A percentile compares a stretch with the other conserved stretches of the same genome.
Conservation (phyloP, 2,113 vertebrate species). For the Coturnix japonica region DNA sequence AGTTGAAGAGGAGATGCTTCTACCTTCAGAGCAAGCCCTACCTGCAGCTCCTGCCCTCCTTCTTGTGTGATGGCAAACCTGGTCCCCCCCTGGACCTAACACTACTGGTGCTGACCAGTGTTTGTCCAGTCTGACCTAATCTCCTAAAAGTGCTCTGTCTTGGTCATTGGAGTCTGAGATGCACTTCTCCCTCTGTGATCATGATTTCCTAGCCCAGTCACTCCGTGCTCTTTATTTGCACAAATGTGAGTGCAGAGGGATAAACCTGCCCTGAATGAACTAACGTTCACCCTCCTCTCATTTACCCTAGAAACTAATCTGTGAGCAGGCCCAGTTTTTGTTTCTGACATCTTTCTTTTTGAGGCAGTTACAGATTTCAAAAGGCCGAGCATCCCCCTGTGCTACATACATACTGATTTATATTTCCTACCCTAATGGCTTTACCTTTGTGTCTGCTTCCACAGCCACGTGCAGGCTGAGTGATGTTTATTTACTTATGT, state of each 20-base stretch:
- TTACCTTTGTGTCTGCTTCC: neutral
- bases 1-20: neutral
- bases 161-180: neutral
- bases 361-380: neutral
- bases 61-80: neutral
- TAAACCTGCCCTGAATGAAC: neutral
- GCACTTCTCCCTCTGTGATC: neutral
- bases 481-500: neutral
- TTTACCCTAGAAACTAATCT: neutral
- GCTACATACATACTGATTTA: neutral
- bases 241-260: neutral
- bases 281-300: neutral
- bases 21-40: neutral
- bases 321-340: neutral
- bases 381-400: neutral
- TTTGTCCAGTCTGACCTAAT: neutral
- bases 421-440: neutral
- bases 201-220: neutral
- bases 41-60: neutral
- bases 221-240: neutral
- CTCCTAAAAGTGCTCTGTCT: neutral
- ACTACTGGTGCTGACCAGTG: neutral
- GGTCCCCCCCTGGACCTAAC: neutral
- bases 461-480: neutral
- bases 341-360: neutral